Conservation (phyloP, 2,888 invertebrate species). For the Magallana nippona region DNA sequence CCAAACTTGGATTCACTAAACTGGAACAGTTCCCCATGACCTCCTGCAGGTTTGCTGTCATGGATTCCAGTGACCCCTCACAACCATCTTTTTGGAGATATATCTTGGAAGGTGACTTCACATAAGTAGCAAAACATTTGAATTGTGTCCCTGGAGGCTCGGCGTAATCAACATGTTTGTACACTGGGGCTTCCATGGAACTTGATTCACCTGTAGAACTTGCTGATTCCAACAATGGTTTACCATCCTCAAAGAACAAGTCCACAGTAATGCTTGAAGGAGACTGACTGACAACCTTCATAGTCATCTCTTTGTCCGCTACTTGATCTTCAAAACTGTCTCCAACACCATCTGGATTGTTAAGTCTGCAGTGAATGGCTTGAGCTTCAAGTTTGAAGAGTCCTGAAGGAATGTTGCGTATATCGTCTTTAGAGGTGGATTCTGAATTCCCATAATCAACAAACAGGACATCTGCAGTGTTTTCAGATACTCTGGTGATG, state of each 20-base stretch:
- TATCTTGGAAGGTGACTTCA: constrained; percentile 70
- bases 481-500: constrained; percentile 47
- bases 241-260: background rate
- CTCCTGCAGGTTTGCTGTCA: constrained; percentile 52
- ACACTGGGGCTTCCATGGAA: background rate
- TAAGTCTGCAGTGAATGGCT: constrained; percentile 64
- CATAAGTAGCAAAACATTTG: constrained; percentile 56
- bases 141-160: constrained; percentile 2
- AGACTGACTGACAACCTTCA: background rate
- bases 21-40: constrained; percentile 36
- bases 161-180: background rate
- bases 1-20: constrained; percentile 19
- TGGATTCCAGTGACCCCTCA: constrained; percentile 56
- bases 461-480: constrained; percentile 63
- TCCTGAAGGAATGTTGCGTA: constrained; percentile 40
- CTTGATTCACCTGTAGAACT: background rate
- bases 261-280: background rate
- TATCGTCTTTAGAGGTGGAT: constrained; percentile 45
- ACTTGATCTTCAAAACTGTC: constrained; percentile 49
- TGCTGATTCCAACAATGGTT: background rate
- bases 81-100: constrained; percentile 59
- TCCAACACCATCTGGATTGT: constrained; percentile 51
- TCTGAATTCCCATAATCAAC: constrained; percentile 76
- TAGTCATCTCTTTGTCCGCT: constrained; percentile 38
- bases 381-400: constrained; percentile 35